Percentiles rank a stretch among this genome's conserved stretches.
These are phyloP conservation scores for Micrasema minimum DNA, from an alignment of 1,140 invertebrate genomes.

Conservation along the genomic window DNA sequence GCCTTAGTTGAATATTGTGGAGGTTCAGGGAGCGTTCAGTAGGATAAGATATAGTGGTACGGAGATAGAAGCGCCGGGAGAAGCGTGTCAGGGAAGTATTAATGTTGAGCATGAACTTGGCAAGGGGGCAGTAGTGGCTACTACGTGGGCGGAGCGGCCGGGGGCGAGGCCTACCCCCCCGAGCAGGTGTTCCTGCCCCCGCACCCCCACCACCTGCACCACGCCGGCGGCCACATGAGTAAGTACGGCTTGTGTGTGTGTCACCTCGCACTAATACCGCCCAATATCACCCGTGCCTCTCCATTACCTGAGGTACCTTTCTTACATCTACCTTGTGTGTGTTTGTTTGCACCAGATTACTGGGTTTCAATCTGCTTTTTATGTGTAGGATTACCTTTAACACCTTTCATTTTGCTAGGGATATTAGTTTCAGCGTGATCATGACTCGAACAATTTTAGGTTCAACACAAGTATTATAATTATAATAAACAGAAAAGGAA, in stretches of 20 bases:
- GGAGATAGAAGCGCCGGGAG: background rate
- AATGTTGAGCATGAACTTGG: conserved; percentile 53
- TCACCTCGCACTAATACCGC: conserved; percentile 1
- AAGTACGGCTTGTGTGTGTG: conserved; percentile 48
- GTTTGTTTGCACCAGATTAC: background rate
- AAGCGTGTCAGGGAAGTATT: conserved; percentile 42
- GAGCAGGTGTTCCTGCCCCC: conserved; percentile 69
- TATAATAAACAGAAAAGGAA: too few species aligned
- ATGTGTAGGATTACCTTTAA: too few species aligned
- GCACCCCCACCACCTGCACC: conserved; percentile 58
- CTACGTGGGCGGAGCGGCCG: conserved; percentile 63
- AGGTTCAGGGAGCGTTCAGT: background rate
- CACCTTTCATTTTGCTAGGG: too few species aligned
- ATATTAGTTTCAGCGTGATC: too few species aligned
- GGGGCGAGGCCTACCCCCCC: conserved; percentile 59
- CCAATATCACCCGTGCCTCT: background rate
- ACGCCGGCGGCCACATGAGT: conserved; percentile 54
- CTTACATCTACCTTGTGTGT: too few species aligned
- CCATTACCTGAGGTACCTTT: background rate
- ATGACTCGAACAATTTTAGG: too few species aligned
- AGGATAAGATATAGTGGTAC: too few species aligned
- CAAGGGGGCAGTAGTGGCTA: conserved; percentile 60
- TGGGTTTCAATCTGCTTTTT: too few species aligned
- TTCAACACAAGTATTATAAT: too few species aligned
- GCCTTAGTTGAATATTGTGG: background rate